These are phyloP conservation scores for Meta bourneti DNA, from an alignment of 2,888 invertebrate species.

Conservation along the genomic window DNA sequence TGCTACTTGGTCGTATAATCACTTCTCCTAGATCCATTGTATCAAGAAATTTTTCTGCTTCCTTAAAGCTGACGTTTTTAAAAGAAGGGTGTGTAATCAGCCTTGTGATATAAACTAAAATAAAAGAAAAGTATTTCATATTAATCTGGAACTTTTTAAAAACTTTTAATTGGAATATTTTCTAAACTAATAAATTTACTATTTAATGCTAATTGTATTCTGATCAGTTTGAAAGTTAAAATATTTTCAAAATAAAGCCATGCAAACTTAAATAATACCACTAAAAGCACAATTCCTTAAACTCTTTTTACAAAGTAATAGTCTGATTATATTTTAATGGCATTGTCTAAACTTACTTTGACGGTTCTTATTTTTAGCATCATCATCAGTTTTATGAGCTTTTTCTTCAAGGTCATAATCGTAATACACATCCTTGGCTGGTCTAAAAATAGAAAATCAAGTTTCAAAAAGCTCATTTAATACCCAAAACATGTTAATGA, in stretches of 20 bases:
- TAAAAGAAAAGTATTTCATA: neutral
- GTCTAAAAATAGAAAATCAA: slow-evolving; percentile 83
- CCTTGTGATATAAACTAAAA: slow-evolving; percentile 91
- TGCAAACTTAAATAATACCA: neutral
- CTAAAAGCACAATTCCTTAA: no score
- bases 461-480: neutral
- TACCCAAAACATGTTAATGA: neutral
- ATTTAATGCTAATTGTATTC: neutral
- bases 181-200: neutral
- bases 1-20: slow-evolving; percentile 97
- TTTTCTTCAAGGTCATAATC: slow-evolving; percentile 91
- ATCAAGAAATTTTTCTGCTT: slow-evolving; percentile 94
- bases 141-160: neutral
- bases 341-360: slow-evolving; percentile 81
- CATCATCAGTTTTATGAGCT: slow-evolving; percentile 88
- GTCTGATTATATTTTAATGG: no score
- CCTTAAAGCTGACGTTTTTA: slow-evolving; percentile 95
- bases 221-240: neutral
- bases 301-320: no score
- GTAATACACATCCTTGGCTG: slow-evolving; percentile 93
- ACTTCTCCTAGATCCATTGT: slow-evolving; percentile 98
- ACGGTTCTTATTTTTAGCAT: slow-evolving; percentile 88
- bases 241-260: neutral
- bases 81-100: slow-evolving; percentile 99
- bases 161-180: neutral